Evolutionary conservation across 1,140 invertebrate species (phyloP), one percentile per base, ranked within the genome.

Genomic region (Drosophila ananassae): DNA sequence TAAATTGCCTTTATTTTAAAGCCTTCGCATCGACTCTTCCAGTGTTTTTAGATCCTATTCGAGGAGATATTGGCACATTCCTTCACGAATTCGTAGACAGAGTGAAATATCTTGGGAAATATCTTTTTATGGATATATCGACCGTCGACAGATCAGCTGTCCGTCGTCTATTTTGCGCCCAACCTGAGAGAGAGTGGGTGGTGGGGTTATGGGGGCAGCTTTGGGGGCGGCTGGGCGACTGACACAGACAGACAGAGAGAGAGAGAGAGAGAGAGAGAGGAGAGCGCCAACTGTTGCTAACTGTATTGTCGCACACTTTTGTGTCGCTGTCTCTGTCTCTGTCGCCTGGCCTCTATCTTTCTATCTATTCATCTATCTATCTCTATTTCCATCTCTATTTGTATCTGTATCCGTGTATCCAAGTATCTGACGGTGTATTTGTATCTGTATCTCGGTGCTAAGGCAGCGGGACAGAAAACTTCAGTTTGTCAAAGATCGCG

Each of bases 401-500:
- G 50, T 66, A 39, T 34, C 56, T 66, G 62, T 63, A 34, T 41
- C 60, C 39, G 39, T 66, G 62, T 63, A 34, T 51, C 60, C 39
- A 34, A 37, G 34, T 37, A n/a, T 44, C 41, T 5, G 41, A 17
- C 17, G 17, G 13, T 44, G 41, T 44, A 17, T 44, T 9, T 44
- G 69, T 63, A 50, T 44, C 41, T 9, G 41, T 44, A 44, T 44
- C 41, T 44, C n/a, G 13, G 8, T 13, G 41, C 41, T 21, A 17
- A 8, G 17, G 10, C 13, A 12, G 41, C 41, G 41, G 34, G 34
- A 7, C 47, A 28, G 62, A 63, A 82, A 80, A 90, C 85, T 90
- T 90, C 75, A 90, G 85, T 90, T 90, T 89, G 84, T 84, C 84
- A 78, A 89, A 89, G 84, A 89, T 83, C 84, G 84, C 80, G 80